Percentiles rank a stretch among this genome's conserved stretches.
phyloP scores from a whole-genome alignment of 2,797 vertebrate genomes.

The Chelon labrosus region DNA sequence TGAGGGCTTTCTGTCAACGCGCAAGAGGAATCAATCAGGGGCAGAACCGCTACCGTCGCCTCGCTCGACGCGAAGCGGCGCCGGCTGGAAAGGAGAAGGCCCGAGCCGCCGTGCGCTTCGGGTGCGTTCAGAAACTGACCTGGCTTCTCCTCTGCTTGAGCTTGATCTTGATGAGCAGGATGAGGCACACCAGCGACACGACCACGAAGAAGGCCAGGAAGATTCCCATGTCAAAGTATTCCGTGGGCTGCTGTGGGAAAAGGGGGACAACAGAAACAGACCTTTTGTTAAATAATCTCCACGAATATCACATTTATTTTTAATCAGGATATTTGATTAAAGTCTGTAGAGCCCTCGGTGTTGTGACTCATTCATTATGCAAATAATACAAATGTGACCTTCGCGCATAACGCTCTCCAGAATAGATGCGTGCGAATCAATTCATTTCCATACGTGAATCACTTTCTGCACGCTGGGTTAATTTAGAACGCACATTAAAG shows the following conservation, averaged over 20 bases:
- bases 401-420: not conserved
- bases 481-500: not conserved
- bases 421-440: not conserved
- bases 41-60: slow-evolving; percentile 15
- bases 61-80: not conserved
- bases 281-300: slow-evolving; percentile 43
- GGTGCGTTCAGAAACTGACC: slow-evolving; percentile 79
- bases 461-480: not conserved
- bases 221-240: slow-evolving; percentile 99
- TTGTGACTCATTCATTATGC: slow-evolving; percentile 5
- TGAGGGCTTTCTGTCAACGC: slow-evolving; percentile 49
- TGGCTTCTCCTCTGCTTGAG: slow-evolving; percentile 97
- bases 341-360: not conserved
- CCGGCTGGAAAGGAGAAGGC: slow-evolving; percentile 17
- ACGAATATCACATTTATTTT: not conserved
- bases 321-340: not conserved
- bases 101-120: not conserved
- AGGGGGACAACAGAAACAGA: slow-evolving; percentile 39
- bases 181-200: slow-evolving; percentile 96
- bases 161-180: slow-evolving; percentile 99
- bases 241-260: slow-evolving; percentile 92
- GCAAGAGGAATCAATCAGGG: slow-evolving; percentile 47
- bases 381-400: slow-evolving; percentile 6
- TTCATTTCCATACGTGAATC: not conserved
- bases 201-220: slow-evolving; percentile 99